A percentile compares a stretch with the other conserved stretches of the same genome.
These are phyloP conservation scores for Montipora efflorescens DNA, from an alignment of 64 coral and sea anemone species.

Conservation along the genomic window DNA sequence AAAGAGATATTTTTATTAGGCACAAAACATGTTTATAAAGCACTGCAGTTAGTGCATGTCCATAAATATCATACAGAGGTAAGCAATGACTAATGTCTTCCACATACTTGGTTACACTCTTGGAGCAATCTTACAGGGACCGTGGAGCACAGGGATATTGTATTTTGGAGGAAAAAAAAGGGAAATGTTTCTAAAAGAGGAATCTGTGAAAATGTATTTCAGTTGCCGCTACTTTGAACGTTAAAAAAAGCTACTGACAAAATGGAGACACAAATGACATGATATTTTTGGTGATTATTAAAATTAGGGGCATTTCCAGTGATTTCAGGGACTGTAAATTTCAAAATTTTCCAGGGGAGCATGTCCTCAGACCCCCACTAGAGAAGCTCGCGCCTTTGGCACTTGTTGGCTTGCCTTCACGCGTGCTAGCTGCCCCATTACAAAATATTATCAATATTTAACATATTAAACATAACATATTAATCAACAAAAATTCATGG, in stretches of 20 bases:
- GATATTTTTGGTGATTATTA: no score
- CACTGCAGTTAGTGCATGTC: background rate
- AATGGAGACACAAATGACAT: background rate
- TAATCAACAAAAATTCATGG: background rate
- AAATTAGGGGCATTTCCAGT: background rate
- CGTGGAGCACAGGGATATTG: background rate
- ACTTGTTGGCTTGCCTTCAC: background rate
- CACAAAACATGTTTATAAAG: background rate
- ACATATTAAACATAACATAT: background rate
- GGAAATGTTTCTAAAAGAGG: background rate
- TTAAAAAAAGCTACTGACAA: background rate
- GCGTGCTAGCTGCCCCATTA: background rate
- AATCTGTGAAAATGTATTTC: background rate
- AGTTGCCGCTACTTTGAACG: background rate
- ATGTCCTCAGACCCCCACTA: background rate
- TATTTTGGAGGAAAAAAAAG: background rate
- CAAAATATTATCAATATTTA: conserved; percentile 2
- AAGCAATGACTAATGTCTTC: background rate
- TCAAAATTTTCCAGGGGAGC: conserved; percentile 3
- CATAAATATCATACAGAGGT: background rate
- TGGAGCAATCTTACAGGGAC: background rate
- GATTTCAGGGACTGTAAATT: conserved; percentile 8
- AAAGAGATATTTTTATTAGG: background rate
- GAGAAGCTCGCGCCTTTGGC: background rate
- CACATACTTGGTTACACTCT: background rate